These are phyloP conservation scores for Heliocidaris tuberculata DNA, from an alignment of 35 echinoderm and acorn worm genomes.

Conservation along the genomic window DNA sequence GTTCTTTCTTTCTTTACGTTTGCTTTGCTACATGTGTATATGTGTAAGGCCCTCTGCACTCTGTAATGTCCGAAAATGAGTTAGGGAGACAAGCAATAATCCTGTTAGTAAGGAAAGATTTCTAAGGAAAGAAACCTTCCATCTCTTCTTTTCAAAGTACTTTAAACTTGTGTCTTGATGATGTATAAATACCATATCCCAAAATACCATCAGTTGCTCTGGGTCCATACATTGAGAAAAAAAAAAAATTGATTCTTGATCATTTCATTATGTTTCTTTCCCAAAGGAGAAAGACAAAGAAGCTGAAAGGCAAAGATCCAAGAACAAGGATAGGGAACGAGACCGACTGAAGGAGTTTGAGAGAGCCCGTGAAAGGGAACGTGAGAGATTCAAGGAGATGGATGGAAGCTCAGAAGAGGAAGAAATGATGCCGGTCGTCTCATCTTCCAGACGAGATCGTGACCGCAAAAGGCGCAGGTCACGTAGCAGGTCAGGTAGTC, in stretches of 20 bases:
- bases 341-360: conserved; percentile 74
- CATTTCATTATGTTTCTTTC: not conserved
- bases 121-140: no score
- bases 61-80: no score
- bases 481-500: conserved; percentile 37
- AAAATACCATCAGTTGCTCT: no score
- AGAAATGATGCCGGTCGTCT: not conserved
- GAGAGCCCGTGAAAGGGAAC: conserved; percentile 77
- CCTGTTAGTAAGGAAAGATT: no score
- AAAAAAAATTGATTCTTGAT: not conserved
- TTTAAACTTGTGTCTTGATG: no score
- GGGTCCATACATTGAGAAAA: not conserved
- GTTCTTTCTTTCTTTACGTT: no score
- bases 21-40: no score
- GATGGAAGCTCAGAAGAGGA: conserved; percentile 73
- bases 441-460: conserved; percentile 56
- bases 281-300: conserved; percentile 83
- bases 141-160: no score
- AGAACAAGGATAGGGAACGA: conserved; percentile 70
- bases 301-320: conserved; percentile 77
- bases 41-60: no score
- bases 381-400: conserved; percentile 58
- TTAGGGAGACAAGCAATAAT: no score
- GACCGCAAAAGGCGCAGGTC: conserved; percentile 55
- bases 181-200: no score